phyloP scores from a whole-genome alignment of 2,888 invertebrate species.

The Dioctria rufipes region DNA sequence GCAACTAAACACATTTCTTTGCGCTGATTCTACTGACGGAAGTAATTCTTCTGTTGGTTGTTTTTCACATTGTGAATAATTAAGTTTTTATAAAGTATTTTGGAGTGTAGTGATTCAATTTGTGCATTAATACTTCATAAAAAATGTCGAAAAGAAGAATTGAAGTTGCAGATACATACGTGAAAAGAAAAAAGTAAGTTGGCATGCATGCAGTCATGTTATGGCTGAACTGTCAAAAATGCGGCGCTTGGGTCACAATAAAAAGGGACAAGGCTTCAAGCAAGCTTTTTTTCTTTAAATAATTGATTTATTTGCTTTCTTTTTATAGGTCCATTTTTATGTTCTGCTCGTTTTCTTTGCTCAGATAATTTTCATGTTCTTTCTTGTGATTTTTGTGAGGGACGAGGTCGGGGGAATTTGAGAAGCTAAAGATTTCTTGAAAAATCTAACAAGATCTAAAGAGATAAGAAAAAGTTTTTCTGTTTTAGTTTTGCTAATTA shows the following conservation, averaged over 20 bases:
- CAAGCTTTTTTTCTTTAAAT: too few species aligned
- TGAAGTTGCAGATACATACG: slow-evolving; percentile 88
- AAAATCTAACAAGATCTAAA: too few species aligned
- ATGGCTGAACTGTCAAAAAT: slow-evolving; percentile 38
- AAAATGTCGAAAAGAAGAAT: slow-evolving; percentile 86
- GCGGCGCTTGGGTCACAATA: not conserved
- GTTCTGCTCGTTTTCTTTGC: too few species aligned
- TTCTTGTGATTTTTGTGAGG: too few species aligned
- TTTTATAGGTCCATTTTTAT: too few species aligned
- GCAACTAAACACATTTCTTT: slow-evolving; percentile 24
- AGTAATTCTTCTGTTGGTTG: not conserved
- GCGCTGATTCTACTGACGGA: slow-evolving; percentile 20
- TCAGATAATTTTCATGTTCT: too few species aligned
- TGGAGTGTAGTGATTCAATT: not conserved
- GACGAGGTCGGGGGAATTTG: too few species aligned
- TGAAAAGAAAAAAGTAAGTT: slow-evolving; percentile 82
- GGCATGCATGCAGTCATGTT: not conserved
- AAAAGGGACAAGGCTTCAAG: too few species aligned
- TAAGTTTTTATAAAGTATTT: not conserved
- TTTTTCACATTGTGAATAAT: slow-evolving; percentile 22
- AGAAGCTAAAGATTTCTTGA: too few species aligned
- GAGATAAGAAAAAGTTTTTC: too few species aligned
- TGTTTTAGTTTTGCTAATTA: too few species aligned
- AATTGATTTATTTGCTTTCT: too few species aligned
- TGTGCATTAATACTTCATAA: not conserved